These are phyloP conservation scores for Oryzaephilus surinamensis DNA, from an alignment of 1,140 invertebrate species.

Conservation along the genomic window DNA sequence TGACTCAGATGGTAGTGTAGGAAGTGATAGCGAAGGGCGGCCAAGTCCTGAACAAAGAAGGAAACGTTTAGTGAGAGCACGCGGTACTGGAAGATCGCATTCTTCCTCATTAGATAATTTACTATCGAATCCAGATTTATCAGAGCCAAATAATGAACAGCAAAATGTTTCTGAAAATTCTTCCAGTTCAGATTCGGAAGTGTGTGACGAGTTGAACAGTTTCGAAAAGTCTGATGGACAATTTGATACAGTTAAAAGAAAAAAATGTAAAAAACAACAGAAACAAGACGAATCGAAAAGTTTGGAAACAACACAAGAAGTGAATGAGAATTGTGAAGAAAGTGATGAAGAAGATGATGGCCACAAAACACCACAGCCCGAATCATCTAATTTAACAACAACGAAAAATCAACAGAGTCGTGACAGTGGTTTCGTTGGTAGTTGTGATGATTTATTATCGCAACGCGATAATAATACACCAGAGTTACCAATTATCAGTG, in stretches of 20 bases:
- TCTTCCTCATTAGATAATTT: conserved; percentile 70
- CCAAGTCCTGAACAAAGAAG: conserved; percentile 76
- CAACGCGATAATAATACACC: conserved; percentile 32
- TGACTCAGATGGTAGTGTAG: conserved; percentile 69
- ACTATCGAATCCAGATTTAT: conserved; percentile 42
- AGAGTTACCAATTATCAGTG: conserved; percentile 30
- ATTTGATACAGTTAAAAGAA: conserved; percentile 74
- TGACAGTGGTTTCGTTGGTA: conserved; percentile 79
- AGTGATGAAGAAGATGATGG: conserved; percentile 43
- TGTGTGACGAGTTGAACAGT: conserved; percentile 54
- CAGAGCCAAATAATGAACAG: conserved; percentile 34
- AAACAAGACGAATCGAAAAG: conserved; percentile 33
- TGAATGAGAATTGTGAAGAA: conserved; percentile 31
- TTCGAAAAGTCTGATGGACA: conserved; percentile 59
- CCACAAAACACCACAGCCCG: conserved; percentile 51
- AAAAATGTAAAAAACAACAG: conserved; percentile 57
- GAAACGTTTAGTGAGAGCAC: conserved; percentile 64
- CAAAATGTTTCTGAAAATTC: conserved; percentile 51
- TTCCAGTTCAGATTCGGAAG: conserved; percentile 66
- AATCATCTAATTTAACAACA: conserved; percentile 43
- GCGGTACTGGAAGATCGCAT: conserved; percentile 68
- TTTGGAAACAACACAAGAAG: conserved; percentile 41
- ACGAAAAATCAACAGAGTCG: conserved; percentile 65
- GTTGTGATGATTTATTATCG: conserved; percentile 76
- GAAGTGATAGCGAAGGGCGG: conserved; percentile 76